Base-by-base conservation (phyloP, 2,797 vertebrate species). In the Danio kyathit region DNA sequence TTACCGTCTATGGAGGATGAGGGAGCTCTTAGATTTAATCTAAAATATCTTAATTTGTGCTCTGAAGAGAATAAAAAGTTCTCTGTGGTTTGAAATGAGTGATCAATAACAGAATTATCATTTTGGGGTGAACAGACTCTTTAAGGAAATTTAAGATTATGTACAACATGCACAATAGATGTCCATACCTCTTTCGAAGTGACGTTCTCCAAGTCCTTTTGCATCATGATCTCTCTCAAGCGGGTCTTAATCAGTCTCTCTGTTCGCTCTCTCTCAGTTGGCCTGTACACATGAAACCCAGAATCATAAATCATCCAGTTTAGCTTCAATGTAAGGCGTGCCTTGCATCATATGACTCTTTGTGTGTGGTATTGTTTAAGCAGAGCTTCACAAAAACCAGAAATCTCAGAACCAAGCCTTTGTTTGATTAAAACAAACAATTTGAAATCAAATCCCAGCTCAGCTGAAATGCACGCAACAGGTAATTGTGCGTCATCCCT, bases 141-240 rank as follows among this genome's bases (percentile, higher is more conserved):
- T 29, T 29, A 29, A 29, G 21, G 19, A 14, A 21, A 38, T 59
- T 29, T 60, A 10, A 19, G 14, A 61, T 29, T 21, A 43, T 11
- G 17, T 51, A 41, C 5, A 43, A 3, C 17, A 51, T 76, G 51
- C 38, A 75, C 16, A 54, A 40, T 40, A 10, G 5, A 16, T 48
- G 43, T 49, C 79, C 93, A 89, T 89, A 98, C 97, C 95, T 99
- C 97, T 89, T 99, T 99, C 7, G 95, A 96, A 6, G 97, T 99
- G 90, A 99, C 96, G 61, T 99, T 99, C 89, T 99, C 97, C 92
- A 99, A 91, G 91, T 99, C 97, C 52, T 96, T 98, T 92, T 99
- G 97, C 97, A 99, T 99, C 97, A 99, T 99, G 79, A 99, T 98
- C 90, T 99, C 97, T 74, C 97, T 88, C 88, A 99, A 94, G 8